Evolutionary conservation across 2,888 invertebrate genomes (phyloP), one percentile per base, ranked within the genome.

Genomic region (Limenitis arthemis): DNA sequence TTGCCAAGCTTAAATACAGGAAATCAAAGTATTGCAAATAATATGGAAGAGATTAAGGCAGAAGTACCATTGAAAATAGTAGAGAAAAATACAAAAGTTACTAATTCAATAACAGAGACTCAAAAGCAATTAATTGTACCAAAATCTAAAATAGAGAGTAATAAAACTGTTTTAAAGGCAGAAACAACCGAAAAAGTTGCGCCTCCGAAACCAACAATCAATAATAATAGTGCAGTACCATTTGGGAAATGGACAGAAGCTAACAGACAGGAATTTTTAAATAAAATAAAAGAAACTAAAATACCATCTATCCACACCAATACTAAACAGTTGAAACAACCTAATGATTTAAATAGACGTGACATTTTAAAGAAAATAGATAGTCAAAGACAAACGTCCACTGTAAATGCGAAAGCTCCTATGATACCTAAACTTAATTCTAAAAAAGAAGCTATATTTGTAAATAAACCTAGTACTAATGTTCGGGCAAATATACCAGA

Each of bases 161-260:
- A 41, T 30, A 41, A 30, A 42, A 5, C 29, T n/a, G 44, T 50
- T 44, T 8, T 38, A 28, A 64, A 60, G 44, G 61, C 61, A 38
- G 62, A 60, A 33, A 29, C 51, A 11, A 37, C 55, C 36, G 65
- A 60, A 61, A 60, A 60, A 41, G 51, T 47, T 48, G 28, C 50
- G 20, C 68, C 69, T 52, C 30, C 62, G 29, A 78, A 74, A 59
- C 66, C 73, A 39, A 65, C 67, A 1, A 75, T 75, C 56, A 80
- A 75, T 58, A 80, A 77, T 59, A 73, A 77, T 57, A 62, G 70
- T 30, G 73, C 78, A 34, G 86, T 86, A 37, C 86, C 86, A 33
- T 86, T 86, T 64, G 86, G 86, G 6, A 76, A 82, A 66, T 86
- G 86, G 86, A 86, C 86, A 36, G 81, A 79, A 55, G 84, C 73